These are phyloP conservation scores for Phocides pigmalion DNA, from an alignment of 1,140 invertebrate species.

Conservation along the genomic window DNA sequence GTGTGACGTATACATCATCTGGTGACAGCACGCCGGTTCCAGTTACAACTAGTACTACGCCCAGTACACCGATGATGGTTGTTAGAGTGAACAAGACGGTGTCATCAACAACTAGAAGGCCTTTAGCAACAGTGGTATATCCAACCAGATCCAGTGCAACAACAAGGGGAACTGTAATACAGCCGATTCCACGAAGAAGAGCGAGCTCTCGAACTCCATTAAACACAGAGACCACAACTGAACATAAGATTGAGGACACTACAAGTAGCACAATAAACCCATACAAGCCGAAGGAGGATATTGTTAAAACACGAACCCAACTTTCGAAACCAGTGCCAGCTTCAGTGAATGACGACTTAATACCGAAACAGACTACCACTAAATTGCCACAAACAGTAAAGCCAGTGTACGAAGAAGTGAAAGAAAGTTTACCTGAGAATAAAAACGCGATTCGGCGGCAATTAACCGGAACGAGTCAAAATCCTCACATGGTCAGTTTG, in stretches of 20 bases:
- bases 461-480: conserved; percentile 70
- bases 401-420: conserved; percentile 78
- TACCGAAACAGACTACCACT: conserved; percentile 67
- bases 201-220: conserved; percentile 58
- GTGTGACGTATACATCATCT: conserved; percentile 90
- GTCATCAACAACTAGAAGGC: conserved; percentile 77
- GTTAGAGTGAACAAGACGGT: conserved; percentile 78
- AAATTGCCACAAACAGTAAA: conserved; percentile 73
- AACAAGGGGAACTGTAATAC: conserved; percentile 85
- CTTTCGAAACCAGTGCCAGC: conserved; percentile 60
- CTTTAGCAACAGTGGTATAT: conserved; percentile 76
- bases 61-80: conserved; percentile 69
- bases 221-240: conserved; percentile 58
- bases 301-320: conserved; percentile 58
- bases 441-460: conserved; percentile 84
- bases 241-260: conserved; percentile 64
- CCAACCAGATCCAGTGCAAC: conserved; percentile 74
- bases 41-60: conserved; percentile 73
- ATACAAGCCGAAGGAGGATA: conserved; percentile 68
- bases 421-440: conserved; percentile 73
- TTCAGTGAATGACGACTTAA: conserved; percentile 59
- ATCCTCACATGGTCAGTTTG: conserved; percentile 75
- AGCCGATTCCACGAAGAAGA: conserved; percentile 85
- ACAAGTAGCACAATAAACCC: conserved; percentile 62
- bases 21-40: conserved; percentile 82